Evolutionary conservation across 2,797 vertebrate genomes (phyloP).

Genomic region (Emys orbicularis): DNA sequence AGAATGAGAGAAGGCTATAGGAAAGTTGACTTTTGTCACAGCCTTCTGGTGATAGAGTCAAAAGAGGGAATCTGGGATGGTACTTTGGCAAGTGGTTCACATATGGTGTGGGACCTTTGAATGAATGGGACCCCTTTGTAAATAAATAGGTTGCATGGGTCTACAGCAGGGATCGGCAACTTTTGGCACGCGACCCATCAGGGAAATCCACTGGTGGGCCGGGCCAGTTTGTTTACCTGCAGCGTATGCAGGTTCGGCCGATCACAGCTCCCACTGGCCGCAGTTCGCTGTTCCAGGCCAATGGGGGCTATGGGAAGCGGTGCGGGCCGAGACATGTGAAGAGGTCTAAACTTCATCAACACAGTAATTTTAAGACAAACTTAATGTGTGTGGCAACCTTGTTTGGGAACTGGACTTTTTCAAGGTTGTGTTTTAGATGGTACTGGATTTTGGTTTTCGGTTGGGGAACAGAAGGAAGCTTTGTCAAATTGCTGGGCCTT

Average conservation of each 20-base stretch:
- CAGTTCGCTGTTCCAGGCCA: too few species aligned
- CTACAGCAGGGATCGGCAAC: not conserved
- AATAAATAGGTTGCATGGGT: not conserved
- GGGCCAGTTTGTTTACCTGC: too few species aligned
- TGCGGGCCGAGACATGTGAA: too few species aligned
- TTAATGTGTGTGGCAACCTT: too few species aligned
- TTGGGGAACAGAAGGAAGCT: conserved; percentile 1
- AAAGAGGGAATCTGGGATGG: not conserved
- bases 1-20: not conserved
- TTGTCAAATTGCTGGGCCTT: not conserved
- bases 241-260: too few species aligned
- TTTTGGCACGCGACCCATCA: too few species aligned
- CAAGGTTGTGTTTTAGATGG: not conserved
- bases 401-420: too few species aligned
- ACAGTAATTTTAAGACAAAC: too few species aligned
- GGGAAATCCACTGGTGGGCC: too few species aligned
- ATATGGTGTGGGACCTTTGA: not conserved
- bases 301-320: too few species aligned
- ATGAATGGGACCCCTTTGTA: not conserved
- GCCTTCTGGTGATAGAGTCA: not conserved
- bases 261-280: too few species aligned
- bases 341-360: too few species aligned
- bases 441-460: not conserved
- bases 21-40: not conserved
- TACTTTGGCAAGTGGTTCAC: not conserved